A percentile compares a stretch with the other conserved stretches of the same genome.
Conservation (phyloP, 2,888 invertebrate species). For the Sinohyriopsis cumingii region DNA sequence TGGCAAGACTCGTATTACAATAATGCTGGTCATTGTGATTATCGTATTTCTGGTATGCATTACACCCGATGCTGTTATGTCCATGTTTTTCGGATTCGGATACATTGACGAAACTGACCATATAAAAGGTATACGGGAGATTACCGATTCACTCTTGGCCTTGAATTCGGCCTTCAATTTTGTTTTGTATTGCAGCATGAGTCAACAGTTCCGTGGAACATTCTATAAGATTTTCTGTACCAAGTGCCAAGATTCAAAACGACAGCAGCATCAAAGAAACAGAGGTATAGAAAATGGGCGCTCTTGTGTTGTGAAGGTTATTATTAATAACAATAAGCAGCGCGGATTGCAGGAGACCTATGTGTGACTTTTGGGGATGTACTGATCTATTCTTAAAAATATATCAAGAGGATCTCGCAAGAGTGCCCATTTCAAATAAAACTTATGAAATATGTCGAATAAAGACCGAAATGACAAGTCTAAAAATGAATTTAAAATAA, state of each 20-base stretch:
- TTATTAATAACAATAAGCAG: too few species aligned
- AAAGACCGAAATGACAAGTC: too few species aligned
- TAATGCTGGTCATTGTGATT: slow-evolving; percentile 69
- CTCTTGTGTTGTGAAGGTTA: neutral
- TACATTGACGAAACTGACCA: slow-evolving; percentile 66
- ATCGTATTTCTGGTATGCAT: slow-evolving; percentile 69
- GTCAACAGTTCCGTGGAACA: slow-evolving; percentile 63
- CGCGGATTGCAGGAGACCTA: neutral
- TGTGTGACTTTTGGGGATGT: neutral
- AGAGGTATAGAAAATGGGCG: neutral
- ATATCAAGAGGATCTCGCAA: too few species aligned
- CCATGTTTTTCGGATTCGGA: slow-evolving; percentile 68
- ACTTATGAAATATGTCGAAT: too few species aligned
- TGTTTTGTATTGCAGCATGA: slow-evolving; percentile 67
- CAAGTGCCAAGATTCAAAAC: too few species aligned
- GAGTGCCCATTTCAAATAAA: too few species aligned
- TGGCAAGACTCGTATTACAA: slow-evolving; percentile 67
- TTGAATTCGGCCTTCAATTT: slow-evolving; percentile 70
- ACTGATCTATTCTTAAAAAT: too few species aligned
- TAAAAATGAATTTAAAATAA: too few species aligned
- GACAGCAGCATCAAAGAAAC: too few species aligned
- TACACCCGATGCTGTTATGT: slow-evolving; percentile 70
- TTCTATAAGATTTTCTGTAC: slow-evolving; percentile 60
- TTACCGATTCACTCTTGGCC: slow-evolving; percentile 68
- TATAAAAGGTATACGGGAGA: slow-evolving; percentile 67